A percentile compares a stretch with the other conserved stretches of the same genome.
These are phyloP conservation scores for Pachliopta kotzebuea DNA, from an alignment of 2,888 invertebrate genomes.

Conservation along the genomic window DNA sequence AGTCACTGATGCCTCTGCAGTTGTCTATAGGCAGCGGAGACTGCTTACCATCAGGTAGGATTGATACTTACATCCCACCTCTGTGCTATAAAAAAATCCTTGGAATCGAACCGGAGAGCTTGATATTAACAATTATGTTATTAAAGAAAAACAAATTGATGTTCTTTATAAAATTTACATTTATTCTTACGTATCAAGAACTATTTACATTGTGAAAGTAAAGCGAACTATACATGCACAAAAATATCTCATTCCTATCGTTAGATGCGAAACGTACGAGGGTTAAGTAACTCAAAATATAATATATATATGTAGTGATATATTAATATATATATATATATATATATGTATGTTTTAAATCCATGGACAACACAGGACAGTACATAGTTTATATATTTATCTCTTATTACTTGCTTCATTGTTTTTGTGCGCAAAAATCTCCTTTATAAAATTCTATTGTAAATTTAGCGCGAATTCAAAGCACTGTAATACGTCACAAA, in stretches of 20 bases:
- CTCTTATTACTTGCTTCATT: slow-evolving; percentile 3
- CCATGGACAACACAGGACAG: slow-evolving; percentile 14
- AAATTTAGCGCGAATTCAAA: slow-evolving; percentile 20
- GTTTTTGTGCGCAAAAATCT: slow-evolving; percentile 25
- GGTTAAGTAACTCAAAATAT: slow-evolving; percentile 8
- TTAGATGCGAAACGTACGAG: slow-evolving; percentile 28
- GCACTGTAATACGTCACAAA: not conserved
- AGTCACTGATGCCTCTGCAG: too few relatives aligned
- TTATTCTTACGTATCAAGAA: slow-evolving; percentile 75
- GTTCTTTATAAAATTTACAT: slow-evolving; percentile 77
- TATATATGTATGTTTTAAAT: slow-evolving; percentile 8
- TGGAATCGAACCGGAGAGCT: too few relatives aligned
- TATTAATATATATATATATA: slow-evolving; percentile 10
- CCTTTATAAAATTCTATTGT: slow-evolving; percentile 5
- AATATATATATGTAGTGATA: slow-evolving; percentile 14
- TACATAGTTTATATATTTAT: not conserved
- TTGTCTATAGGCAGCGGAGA: too few relatives aligned
- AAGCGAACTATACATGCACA: slow-evolving; percentile 74
- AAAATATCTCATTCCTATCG: slow-evolving; percentile 55
- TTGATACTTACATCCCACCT: too few relatives aligned
- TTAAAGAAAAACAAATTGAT: slow-evolving; percentile 30
- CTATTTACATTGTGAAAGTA: slow-evolving; percentile 74
- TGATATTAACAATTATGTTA: not conserved
- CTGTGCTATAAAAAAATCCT: too few relatives aligned
- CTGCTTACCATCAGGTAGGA: too few relatives aligned